Percentiles rank a stretch among this genome's conserved stretches.
These are phyloP conservation scores for Sphaerophoria taeniata DNA, from an alignment of 2,888 invertebrate species.

Conservation along the genomic window DNA sequence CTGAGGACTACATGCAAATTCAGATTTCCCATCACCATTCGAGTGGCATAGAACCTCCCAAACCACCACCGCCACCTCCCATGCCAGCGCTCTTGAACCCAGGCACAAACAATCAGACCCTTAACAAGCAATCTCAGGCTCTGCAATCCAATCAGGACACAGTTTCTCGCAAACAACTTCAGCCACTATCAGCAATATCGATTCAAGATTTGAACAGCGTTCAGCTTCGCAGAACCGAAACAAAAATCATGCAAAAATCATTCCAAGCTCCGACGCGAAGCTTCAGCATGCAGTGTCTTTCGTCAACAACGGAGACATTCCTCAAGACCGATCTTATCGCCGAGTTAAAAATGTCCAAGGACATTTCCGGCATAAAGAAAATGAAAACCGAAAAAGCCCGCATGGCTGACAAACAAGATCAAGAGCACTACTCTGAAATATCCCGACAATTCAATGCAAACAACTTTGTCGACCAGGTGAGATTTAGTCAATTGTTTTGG, in stretches of 20 bases:
- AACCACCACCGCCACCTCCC: constrained; percentile 84
- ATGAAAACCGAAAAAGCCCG: constrained; percentile 95
- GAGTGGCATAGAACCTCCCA: constrained; percentile 79
- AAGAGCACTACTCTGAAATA: constrained; percentile 92
- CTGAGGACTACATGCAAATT: constrained; percentile 85
- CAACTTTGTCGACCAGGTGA: constrained; percentile 95
- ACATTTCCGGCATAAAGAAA: constrained; percentile 96
- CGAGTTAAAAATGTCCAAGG: constrained; percentile 95
- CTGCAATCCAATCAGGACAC: constrained; percentile 81
- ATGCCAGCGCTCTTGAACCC: constrained; percentile 83
- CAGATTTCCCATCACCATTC: constrained; percentile 83
- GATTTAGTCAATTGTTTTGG: constrained; percentile 77
- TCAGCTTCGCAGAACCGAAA: constrained; percentile 88
- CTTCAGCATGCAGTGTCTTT: constrained; percentile 89
- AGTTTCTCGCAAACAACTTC: constrained; percentile 85
- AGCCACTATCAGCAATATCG: constrained; percentile 94
- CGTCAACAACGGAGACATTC: constrained; percentile 87
- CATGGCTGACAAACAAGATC: constrained; percentile 91
- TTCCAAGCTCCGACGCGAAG: constrained; percentile 92
- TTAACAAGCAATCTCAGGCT: constrained; percentile 78
- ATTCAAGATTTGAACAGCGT: constrained; percentile 94
- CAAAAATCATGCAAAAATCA: constrained; percentile 90
- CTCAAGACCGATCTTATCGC: constrained; percentile 94
- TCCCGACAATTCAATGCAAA: constrained; percentile 92
- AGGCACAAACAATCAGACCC: constrained; percentile 75